phyloP scores from a whole-genome alignment of 1,140 invertebrate genomes.

The Apocrypta bakeri region DNA sequence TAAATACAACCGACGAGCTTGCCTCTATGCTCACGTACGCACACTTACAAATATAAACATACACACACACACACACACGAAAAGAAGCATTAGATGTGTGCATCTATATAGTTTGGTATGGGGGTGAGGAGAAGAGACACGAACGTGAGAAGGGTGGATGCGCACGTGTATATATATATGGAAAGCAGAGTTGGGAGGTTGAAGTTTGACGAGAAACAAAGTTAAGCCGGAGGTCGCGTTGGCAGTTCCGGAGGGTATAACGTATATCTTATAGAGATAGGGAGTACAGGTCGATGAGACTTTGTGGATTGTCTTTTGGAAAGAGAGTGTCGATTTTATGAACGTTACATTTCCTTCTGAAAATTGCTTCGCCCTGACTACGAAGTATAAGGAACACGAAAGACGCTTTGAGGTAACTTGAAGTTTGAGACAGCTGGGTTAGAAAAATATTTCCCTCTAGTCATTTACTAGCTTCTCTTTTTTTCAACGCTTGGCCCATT shows the following conservation, averaged over 20 bases:
- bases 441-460: not conserved
- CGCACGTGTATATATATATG: no score
- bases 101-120: not conserved
- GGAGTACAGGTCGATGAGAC: not conserved
- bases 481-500: not conserved
- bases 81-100: not conserved
- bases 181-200: not conserved
- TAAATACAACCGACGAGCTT: not conserved
- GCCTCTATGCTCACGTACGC: no score
- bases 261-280: not conserved
- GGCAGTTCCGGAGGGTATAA: not conserved
- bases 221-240: not conserved
- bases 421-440: not conserved
- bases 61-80: no score
- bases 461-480: not conserved
- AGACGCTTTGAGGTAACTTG: no score
- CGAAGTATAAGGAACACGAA: no score
- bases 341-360: not conserved
- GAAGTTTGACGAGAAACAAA: slow-evolving; percentile 2
- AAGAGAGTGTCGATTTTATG: not conserved
- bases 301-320: not conserved
- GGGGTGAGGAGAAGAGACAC: not conserved
- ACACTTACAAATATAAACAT: no score
- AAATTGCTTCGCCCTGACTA: not conserved
- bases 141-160: not conserved